Evolutionary conservation across 2,113 vertebrate species (phyloP).

Genomic region (Albula glossodonta): DNA sequence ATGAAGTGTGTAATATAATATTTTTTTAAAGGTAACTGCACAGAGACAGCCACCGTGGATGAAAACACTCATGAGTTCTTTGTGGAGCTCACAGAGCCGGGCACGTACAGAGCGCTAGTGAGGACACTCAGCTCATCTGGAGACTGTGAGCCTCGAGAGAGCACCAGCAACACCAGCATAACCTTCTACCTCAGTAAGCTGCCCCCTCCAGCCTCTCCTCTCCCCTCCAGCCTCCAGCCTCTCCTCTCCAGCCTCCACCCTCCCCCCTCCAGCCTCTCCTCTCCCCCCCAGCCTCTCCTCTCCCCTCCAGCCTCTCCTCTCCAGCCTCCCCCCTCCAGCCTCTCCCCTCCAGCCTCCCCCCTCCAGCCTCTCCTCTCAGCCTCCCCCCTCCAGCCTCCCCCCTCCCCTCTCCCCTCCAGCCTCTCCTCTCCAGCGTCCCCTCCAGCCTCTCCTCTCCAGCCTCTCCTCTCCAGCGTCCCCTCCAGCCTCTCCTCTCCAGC

Average conservation of each 20-base stretch:
- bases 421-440: neutral
- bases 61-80: constrained; percentile 89
- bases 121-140: constrained; percentile 84
- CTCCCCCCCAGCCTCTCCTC: too few relatives aligned
- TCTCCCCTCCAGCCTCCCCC: neutral
- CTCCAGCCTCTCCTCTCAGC: too few relatives aligned
- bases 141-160: constrained; percentile 82
- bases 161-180: constrained; percentile 74
- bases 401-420: neutral
- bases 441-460: too few relatives aligned
- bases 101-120: constrained; percentile 82
- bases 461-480: too few relatives aligned
- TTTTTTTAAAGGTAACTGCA: constrained; percentile 74
- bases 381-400: too few relatives aligned
- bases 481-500: neutral
- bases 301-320: too few relatives aligned
- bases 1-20: too few relatives aligned
- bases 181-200: constrained; percentile 91
- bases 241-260: too few relatives aligned
- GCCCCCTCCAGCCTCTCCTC: neutral
- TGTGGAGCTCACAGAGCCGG: constrained; percentile 81
- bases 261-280: too few relatives aligned
- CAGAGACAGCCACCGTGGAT: constrained; percentile 79
- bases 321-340: neutral
- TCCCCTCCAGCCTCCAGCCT: too few relatives aligned